Conservation (phyloP, 2,113 vertebrate species). For the Spermophilus dauricus region DNA sequence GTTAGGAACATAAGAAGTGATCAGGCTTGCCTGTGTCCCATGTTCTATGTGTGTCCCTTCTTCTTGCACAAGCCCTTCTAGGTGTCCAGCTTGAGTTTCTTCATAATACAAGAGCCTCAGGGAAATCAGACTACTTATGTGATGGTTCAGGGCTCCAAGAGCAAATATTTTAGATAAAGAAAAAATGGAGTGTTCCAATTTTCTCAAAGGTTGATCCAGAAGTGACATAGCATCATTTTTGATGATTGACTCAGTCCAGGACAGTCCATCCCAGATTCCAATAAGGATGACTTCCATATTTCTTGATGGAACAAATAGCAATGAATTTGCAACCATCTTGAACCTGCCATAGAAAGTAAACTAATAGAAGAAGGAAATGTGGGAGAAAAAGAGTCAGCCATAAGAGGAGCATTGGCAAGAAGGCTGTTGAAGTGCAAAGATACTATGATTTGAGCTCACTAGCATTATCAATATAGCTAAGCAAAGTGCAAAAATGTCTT, state of each 20-base stretch:
- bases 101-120: neutral
- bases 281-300: neutral
- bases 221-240: neutral
- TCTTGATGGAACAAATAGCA: neutral
- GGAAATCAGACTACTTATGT: neutral
- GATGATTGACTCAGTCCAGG: neutral
- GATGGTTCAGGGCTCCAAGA: neutral
- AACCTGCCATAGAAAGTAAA: neutral
- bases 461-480: too few relatives aligned
- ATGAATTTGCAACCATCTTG: neutral
- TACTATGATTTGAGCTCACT: neutral
- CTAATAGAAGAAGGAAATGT: neutral
- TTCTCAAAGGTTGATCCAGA: neutral
- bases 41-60: neutral
- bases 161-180: neutral
- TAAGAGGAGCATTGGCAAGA: neutral
- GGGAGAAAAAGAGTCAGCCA: neutral
- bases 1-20: neutral
- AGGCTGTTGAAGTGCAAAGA: neutral
- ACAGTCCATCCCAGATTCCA: neutral
- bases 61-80: neutral
- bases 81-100: neutral
- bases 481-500: neutral
- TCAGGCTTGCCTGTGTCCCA: neutral
- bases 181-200: neutral